These are phyloP conservation scores for Boulengeromyrus knoepffleri DNA, from an alignment of 2,113 vertebrate genomes.

Conservation along the genomic window DNA sequence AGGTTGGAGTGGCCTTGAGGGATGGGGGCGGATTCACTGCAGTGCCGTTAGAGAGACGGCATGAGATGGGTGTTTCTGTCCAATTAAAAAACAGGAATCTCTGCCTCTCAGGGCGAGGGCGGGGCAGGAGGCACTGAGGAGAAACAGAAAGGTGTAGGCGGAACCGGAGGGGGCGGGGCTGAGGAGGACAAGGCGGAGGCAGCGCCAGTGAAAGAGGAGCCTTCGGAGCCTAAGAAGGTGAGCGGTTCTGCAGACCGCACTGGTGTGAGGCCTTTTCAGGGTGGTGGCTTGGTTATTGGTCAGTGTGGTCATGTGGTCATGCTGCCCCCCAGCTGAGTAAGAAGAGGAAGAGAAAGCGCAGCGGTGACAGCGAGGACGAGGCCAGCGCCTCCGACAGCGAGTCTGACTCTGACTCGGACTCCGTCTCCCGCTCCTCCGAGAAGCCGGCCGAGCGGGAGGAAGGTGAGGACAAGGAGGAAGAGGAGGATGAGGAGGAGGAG, in stretches of 20 bases:
- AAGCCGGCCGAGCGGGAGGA: conserved; percentile 63
- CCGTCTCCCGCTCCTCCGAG: conserved; percentile 59
- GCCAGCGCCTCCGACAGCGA: conserved; percentile 74
- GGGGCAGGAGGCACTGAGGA: conserved; percentile 50
- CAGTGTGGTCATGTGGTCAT: not conserved
- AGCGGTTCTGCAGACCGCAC: not conserved
- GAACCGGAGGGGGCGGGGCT: conserved; percentile 31
- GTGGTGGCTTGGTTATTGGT: not conserved
- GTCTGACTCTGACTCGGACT: conserved; percentile 65
- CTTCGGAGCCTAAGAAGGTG: conserved; percentile 70
- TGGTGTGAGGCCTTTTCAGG: not conserved
- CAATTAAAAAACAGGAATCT: not conserved
- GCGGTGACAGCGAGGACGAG: conserved; percentile 79
- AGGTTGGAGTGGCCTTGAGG: conserved; percentile 33
- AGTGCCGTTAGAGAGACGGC: not conserved
- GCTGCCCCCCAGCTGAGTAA: conserved; percentile 53
- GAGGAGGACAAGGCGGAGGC: conserved; percentile 46
- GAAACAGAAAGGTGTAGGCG: conserved; percentile 40
- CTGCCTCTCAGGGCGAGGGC: conserved; percentile 40
- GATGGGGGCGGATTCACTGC: not conserved
- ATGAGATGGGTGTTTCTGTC: not conserved
- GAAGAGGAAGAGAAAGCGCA: conserved; percentile 75
- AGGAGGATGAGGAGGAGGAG: conserved; percentile 41
- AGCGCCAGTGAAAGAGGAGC: conserved; percentile 59
- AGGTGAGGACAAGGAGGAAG: conserved; percentile 45